Conservation (phyloP, 2,888 invertebrate species). For the Cosmia trapezina region DNA sequence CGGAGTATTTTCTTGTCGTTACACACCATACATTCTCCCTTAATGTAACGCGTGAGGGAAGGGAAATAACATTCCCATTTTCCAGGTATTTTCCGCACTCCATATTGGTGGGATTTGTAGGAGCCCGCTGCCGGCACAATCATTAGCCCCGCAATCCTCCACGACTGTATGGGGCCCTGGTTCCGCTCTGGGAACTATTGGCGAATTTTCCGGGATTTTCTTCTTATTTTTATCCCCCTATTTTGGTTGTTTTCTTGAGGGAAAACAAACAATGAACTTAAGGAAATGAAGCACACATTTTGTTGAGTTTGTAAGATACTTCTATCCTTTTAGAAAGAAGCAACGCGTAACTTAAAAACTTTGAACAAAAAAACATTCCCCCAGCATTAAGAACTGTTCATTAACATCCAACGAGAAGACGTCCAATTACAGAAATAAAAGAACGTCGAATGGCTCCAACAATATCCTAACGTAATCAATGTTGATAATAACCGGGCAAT, state of each 20-base stretch:
- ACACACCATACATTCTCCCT: slow-evolving; percentile 71
- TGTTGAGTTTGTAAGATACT: slow-evolving; percentile 33
- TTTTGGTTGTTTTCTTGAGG: slow-evolving; percentile 68
- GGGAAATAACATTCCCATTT: slow-evolving; percentile 84
- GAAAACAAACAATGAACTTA: slow-evolving; percentile 64
- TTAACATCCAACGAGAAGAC: slow-evolving; percentile 58
- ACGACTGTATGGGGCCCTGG: slow-evolving; percentile 78
- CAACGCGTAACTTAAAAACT: slow-evolving; percentile 35
- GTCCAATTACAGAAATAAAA: slow-evolving; percentile 65
- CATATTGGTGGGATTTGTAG: slow-evolving; percentile 88
- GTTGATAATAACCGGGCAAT: slow-evolving; percentile 82
- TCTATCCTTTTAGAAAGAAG: slow-evolving; percentile 21
- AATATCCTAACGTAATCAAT: slow-evolving; percentile 73
- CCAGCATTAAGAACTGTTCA: slow-evolving; percentile 51
- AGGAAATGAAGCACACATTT: slow-evolving; percentile 49
- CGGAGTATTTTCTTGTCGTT: slow-evolving; percentile 71
- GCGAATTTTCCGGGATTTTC: slow-evolving; percentile 83
- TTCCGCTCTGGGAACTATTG: slow-evolving; percentile 81
- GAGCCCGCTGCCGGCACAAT: slow-evolving; percentile 79
- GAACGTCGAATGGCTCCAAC: slow-evolving; percentile 66
- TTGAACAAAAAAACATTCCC: slow-evolving; percentile 47
- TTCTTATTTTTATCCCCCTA: slow-evolving; percentile 72
- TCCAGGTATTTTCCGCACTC: slow-evolving; percentile 88
- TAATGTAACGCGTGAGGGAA: slow-evolving; percentile 67
- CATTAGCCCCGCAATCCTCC: slow-evolving; percentile 86